Percentiles rank a stretch among this genome's conserved stretches.
Conservation (phyloP, 2,888 invertebrate species). For the Palloptera scutellata region DNA sequence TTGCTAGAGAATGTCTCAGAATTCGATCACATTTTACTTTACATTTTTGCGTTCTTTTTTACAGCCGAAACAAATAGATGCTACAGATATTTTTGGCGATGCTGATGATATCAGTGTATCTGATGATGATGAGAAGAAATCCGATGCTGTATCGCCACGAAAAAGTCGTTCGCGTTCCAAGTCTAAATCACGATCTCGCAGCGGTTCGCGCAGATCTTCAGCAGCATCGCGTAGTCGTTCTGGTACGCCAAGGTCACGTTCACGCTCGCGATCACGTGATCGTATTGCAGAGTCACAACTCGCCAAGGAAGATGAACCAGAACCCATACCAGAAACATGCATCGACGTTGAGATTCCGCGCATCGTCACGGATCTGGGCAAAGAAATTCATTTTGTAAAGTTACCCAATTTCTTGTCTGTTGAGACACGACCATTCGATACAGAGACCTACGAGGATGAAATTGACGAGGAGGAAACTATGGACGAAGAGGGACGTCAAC, state of each 20-base stretch:
- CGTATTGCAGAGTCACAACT: slow-evolving; percentile 43
- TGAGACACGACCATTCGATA: slow-evolving; percentile 95
- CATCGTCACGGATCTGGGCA: slow-evolving; percentile 90
- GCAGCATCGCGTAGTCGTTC: slow-evolving; percentile 50
- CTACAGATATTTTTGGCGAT: slow-evolving; percentile 90
- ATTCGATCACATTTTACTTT: slow-evolving; percentile 20
- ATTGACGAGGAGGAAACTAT: slow-evolving; percentile 97
- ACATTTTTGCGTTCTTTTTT: slow-evolving; percentile 5
- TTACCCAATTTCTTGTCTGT: slow-evolving; percentile 98
- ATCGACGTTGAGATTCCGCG: slow-evolving; percentile 98
- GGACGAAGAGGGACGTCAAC: slow-evolving; percentile 92
- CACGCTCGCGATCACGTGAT: slow-evolving; percentile 55
- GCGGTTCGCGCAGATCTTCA: slow-evolving; percentile 47
- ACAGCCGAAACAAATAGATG: slow-evolving; percentile 58
- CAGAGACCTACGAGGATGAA: slow-evolving; percentile 95
- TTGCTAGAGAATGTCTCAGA: neutral
- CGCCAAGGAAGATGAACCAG: slow-evolving; percentile 71
- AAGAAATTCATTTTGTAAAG: slow-evolving; percentile 94
- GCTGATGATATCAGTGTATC: slow-evolving; percentile 92
- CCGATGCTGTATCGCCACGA: slow-evolving; percentile 52
- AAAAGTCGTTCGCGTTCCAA: slow-evolving; percentile 52
- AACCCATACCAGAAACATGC: slow-evolving; percentile 87
- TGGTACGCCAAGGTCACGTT: slow-evolving; percentile 51
- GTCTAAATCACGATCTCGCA: slow-evolving; percentile 42
- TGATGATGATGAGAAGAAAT: slow-evolving; percentile 64